Evolutionary conservation across 2,888 invertebrate species (phyloP).

Genomic region (Clanis bilineata): DNA sequence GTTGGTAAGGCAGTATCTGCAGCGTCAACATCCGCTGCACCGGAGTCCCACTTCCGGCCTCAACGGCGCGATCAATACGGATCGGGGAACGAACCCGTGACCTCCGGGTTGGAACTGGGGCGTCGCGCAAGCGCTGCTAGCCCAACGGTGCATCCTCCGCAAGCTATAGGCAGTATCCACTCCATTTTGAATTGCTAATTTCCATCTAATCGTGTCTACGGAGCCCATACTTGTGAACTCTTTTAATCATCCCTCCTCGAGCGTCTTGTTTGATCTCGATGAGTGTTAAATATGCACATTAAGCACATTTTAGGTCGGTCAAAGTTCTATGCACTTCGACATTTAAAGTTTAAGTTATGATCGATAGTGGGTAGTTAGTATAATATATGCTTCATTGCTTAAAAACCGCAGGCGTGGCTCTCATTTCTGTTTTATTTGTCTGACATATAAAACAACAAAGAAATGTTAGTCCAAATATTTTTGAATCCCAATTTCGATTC

Average conservation of each 20-base stretch:
- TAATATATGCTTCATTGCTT: neutral
- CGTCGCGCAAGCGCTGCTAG: constrained; percentile 74
- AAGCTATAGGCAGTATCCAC: constrained; percentile 22
- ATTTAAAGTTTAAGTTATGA: constrained; percentile 25
- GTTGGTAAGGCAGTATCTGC: constrained; percentile 48
- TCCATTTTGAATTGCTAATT: constrained; percentile 69
- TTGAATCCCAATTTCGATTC: no score
- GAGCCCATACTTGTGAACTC: neutral
- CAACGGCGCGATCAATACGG: constrained; percentile 69
- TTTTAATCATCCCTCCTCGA: neutral
- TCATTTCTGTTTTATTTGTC: neutral
- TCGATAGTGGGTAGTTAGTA: constrained; percentile 10
- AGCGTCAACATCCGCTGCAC: constrained; percentile 64
- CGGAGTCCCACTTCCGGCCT: constrained; percentile 71
- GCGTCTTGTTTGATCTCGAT: neutral
- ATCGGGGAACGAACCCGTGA: constrained; percentile 80
- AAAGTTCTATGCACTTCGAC: constrained; percentile 16
- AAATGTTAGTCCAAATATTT: neutral
- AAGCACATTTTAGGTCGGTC: neutral
- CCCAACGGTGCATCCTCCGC: constrained; percentile 61
- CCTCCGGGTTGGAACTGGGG: constrained; percentile 72
- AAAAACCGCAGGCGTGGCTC: neutral
- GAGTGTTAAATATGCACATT: neutral
- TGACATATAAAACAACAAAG: neutral
- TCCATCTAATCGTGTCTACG: constrained; percentile 26